phyloP scores from a whole-genome alignment of 2,797 vertebrate species.

The Naso thynnoides region DNA sequence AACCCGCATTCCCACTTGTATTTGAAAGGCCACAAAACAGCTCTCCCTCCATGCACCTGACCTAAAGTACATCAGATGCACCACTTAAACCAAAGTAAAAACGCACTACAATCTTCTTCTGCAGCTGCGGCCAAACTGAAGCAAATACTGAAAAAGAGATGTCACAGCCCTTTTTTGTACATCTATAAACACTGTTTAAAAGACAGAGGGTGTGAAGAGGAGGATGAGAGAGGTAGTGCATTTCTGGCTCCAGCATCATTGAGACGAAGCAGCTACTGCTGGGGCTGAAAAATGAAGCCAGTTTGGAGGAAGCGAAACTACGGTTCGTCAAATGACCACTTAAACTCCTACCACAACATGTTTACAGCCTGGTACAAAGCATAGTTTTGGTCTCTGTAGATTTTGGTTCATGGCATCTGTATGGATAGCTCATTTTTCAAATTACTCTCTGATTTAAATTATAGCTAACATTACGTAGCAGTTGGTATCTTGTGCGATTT shows the following conservation, averaged over 20 bases:
- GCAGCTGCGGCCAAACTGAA: neutral
- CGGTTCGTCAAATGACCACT: too few relatives aligned
- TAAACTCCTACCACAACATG: too few relatives aligned
- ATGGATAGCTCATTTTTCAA: too few relatives aligned
- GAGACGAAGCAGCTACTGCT: too few relatives aligned
- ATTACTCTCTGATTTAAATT: too few relatives aligned
- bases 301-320: too few relatives aligned
- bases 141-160: neutral
- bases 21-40: slow-evolving; percentile 12
- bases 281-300: neutral
- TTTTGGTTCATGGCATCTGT: too few relatives aligned
- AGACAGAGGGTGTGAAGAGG: neutral
- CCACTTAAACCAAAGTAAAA: slow-evolving; percentile 18
- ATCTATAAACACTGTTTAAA: neutral
- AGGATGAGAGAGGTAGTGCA: neutral
- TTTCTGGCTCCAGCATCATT: slow-evolving; percentile 20
- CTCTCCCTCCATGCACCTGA: neutral
- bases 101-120: neutral
- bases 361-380: too few relatives aligned
- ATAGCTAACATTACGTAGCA: too few relatives aligned
- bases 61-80: slow-evolving; percentile 10
- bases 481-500: too few relatives aligned
- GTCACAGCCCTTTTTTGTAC: neutral
- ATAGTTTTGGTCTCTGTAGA: too few relatives aligned
- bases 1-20: slow-evolving; percentile 15